Evolutionary conservation across 2,888 invertebrate species (phyloP).

Genomic region (Merodon equestris): DNA sequence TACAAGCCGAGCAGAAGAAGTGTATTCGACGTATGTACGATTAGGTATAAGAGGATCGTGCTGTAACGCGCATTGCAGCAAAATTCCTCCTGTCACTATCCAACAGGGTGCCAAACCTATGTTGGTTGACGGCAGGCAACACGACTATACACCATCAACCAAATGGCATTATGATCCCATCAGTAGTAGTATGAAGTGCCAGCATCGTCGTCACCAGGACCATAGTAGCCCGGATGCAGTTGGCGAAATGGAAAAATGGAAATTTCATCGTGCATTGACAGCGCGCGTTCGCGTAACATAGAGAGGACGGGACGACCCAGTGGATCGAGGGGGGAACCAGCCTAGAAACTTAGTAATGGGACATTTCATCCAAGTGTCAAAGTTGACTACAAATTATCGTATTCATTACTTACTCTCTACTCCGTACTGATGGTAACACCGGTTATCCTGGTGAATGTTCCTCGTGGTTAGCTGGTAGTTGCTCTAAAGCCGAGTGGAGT

Average conservation of each 20-base stretch:
- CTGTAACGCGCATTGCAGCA: constrained; percentile 63
- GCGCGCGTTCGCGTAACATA: constrained; percentile 28
- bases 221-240: constrained; percentile 60
- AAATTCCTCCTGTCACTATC: constrained; percentile 59
- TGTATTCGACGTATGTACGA: too few species aligned
- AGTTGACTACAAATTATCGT: constrained; percentile 68
- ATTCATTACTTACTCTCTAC: constrained; percentile 63
- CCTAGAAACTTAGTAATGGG: constrained; percentile 62
- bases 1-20: too few species aligned
- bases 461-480: neutral
- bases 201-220: constrained; percentile 25
- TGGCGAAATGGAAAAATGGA: constrained; percentile 62
- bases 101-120: constrained; percentile 61
- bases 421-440: constrained; percentile 1
- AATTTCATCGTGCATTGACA: constrained; percentile 58
- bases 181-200: constrained; percentile 46
- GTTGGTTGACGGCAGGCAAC: constrained; percentile 25
- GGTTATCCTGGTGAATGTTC: neutral
- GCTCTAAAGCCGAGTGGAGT: neutral
- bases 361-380: constrained; percentile 69
- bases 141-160: constrained; percentile 10
- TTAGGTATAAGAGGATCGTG: too few species aligned
- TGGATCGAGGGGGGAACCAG: too few species aligned
- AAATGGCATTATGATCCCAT: constrained; percentile 62
- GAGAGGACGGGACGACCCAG: constrained; percentile 16